phyloP scores from a whole-genome alignment of 2,113 vertebrate genomes.

The Urocolius indicus region DNA sequence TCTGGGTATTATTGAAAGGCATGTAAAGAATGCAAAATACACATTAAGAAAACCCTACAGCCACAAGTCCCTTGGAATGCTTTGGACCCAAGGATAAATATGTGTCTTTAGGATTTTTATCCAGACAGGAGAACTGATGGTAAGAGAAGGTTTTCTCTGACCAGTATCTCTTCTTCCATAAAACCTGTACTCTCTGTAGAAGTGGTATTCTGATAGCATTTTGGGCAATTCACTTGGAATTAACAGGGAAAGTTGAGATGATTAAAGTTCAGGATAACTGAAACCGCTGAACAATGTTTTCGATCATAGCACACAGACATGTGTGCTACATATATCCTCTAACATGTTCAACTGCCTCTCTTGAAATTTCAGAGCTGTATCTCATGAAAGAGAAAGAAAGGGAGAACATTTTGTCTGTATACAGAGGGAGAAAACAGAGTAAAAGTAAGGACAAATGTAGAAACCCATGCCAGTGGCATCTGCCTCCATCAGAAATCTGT shows the following conservation, averaged over 20 bases:
- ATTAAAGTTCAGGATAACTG: neutral
- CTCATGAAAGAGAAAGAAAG: neutral
- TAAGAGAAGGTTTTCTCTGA: neutral
- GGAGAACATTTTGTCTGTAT: neutral
- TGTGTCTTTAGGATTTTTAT: neutral
- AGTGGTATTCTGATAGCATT: neutral
- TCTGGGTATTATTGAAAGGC: neutral
- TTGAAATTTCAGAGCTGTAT: neutral
- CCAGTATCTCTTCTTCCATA: neutral
- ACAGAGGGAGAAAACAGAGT: neutral
- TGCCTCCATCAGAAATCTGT: neutral
- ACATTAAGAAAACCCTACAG: accelerated
- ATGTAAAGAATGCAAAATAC: neutral
- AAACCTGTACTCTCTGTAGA: neutral
- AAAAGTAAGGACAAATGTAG: neutral
- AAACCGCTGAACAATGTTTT: neutral
- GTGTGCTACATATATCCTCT: neutral
- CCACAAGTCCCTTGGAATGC: neutral
- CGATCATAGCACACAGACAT: neutral
- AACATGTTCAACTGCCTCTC: neutral
- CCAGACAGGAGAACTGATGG: neutral
- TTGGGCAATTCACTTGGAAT: neutral
- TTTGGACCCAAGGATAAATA: neutral
- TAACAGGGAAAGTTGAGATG: neutral
- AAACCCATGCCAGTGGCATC: neutral